Evolutionary conservation across 2,888 invertebrate species (phyloP).

Genomic region (Spilarctia lutea): DNA sequence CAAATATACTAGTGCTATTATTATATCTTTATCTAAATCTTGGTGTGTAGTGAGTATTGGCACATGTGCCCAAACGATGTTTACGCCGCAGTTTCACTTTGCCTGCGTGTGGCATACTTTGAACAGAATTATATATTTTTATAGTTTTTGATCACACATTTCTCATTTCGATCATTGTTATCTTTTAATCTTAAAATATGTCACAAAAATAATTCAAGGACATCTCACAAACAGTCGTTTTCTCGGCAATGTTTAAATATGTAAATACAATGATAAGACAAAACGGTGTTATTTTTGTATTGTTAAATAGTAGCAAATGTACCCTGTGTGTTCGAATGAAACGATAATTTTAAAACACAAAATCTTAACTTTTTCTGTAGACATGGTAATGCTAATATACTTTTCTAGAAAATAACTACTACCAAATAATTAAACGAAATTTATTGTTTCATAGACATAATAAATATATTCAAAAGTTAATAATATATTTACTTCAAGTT

Average conservation of each 20-base stretch:
- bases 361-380: not conserved
- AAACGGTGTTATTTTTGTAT: slow-evolving; percentile 2
- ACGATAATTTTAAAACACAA: not conserved
- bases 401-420: not conserved
- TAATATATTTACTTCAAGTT: no score
- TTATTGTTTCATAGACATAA: no score
- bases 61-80: slow-evolving; percentile 68
- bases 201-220: slow-evolving; percentile 12
- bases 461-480: no score
- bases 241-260: slow-evolving; percentile 5
- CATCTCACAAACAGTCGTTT: not conserved
- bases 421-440: not conserved
- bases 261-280: slow-evolving; percentile 4
- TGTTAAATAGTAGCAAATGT: not conserved
- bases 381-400: not conserved
- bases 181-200: not conserved
- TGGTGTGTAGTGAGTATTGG: slow-evolving; percentile 52
- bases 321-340: not conserved
- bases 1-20: slow-evolving; percentile 40
- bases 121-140: not conserved
- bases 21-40: slow-evolving; percentile 51
- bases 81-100: slow-evolving; percentile 60
- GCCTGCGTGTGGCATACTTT: slow-evolving; percentile 54
- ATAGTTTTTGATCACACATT: not conserved
- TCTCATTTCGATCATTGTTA: not conserved